These are phyloP conservation scores for Alviniconcha marisindica DNA, from an alignment of 1,140 invertebrate species.

Conservation along the genomic window DNA sequence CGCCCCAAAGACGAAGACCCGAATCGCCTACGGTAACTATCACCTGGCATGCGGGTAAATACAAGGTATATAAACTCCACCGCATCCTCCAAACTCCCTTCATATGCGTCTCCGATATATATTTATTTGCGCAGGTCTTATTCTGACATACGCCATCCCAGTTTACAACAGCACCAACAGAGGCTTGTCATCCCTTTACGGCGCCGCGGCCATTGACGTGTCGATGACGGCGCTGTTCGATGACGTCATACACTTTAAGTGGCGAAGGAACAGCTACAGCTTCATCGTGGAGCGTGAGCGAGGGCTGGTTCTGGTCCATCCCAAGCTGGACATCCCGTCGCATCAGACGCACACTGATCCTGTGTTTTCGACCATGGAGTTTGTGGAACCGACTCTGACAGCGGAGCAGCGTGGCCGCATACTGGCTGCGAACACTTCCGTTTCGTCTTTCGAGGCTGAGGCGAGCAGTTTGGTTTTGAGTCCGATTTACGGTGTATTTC, in stretches of 20 bases:
- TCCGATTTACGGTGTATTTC: too few relatives aligned
- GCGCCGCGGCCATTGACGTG: slow-evolving; percentile 13
- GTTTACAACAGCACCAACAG: slow-evolving; percentile 2
- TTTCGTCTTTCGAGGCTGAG: not conserved
- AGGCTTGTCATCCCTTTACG: not conserved
- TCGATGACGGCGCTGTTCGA: slow-evolving; percentile 19
- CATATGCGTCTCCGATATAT: too few relatives aligned
- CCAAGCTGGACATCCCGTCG: not conserved
- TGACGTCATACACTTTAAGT: slow-evolving; percentile 24
- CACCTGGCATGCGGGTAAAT: too few relatives aligned
- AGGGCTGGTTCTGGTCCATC: slow-evolving; percentile 8
- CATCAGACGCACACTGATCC: not conserved
- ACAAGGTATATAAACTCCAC: too few relatives aligned
- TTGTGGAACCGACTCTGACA: slow-evolving; percentile 10
- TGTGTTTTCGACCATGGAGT: slow-evolving; percentile 17
- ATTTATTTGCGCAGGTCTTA: not conserved
- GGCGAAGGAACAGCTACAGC: not conserved
- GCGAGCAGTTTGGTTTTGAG: too few relatives aligned
- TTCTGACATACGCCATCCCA: not conserved
- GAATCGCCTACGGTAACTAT: too few relatives aligned
- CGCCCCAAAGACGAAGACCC: too few relatives aligned
- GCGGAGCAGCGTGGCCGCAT: not conserved
- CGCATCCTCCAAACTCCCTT: too few relatives aligned
- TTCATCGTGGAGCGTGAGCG: slow-evolving; percentile 16
- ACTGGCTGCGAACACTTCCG: not conserved